Conservation (phyloP, 2,888 invertebrate species). For the Parascotia fuliginaria region DNA sequence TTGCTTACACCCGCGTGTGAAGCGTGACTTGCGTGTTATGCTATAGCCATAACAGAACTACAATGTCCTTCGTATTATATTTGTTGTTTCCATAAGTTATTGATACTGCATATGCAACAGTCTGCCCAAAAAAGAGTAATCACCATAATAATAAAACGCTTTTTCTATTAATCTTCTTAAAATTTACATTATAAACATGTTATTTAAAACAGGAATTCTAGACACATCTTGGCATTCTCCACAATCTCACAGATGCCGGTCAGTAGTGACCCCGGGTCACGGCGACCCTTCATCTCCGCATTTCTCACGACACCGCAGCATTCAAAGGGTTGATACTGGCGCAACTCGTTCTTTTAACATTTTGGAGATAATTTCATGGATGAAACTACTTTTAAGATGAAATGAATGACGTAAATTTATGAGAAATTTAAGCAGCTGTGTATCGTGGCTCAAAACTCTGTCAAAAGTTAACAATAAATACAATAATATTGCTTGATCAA, state of each 20-base stretch:
- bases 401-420: background rate
- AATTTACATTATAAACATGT: background rate
- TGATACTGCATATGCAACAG: background rate
- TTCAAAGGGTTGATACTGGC: constrained; percentile 56
- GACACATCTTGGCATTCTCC: constrained; percentile 15
- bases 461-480: too few relatives aligned
- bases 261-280: constrained; percentile 66
- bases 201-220: background rate
- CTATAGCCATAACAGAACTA: too few relatives aligned
- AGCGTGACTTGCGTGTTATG: too few relatives aligned
- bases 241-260: constrained; percentile 22
- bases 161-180: background rate
- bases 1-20: too few relatives aligned
- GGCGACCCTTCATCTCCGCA: constrained; percentile 54
- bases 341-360: constrained; percentile 34
- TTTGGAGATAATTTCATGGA: constrained; percentile 5
- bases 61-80: too few relatives aligned
- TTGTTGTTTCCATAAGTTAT: too few relatives aligned
- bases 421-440: too few relatives aligned
- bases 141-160: background rate
- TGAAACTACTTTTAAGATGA: constrained; percentile 6
- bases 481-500: too few relatives aligned
- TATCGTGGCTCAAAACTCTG: too few relatives aligned
- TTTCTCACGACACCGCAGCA: constrained; percentile 66
- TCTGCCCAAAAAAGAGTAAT: background rate